Conservation (phyloP, 2,888 invertebrate genomes). For the Neocrepidodera transversa region DNA sequence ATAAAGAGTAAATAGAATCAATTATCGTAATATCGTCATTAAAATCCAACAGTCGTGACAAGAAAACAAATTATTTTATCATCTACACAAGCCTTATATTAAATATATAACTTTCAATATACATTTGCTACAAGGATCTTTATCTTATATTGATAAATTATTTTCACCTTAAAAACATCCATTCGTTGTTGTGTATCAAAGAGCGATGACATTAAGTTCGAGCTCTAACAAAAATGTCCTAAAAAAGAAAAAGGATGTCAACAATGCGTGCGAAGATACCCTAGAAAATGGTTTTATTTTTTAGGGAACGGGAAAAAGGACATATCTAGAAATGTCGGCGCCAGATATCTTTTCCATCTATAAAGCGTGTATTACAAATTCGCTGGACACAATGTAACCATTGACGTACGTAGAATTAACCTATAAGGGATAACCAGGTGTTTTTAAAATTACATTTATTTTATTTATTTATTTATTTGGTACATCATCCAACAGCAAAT, state of each 20-base stretch:
- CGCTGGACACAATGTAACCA: conserved; percentile 37
- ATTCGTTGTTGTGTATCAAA: background rate
- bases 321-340: conserved; percentile 42
- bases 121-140: too few relatives aligned
- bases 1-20: too few relatives aligned
- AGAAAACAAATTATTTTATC: too few relatives aligned
- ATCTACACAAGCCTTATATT: too few relatives aligned
- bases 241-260: conserved; percentile 5
- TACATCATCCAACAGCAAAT: too few relatives aligned
- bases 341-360: conserved; percentile 38
- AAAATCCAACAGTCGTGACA: too few relatives aligned
- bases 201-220: background rate
- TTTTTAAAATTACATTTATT: background rate
- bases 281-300: conserved; percentile 41
- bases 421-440: background rate
- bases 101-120: too few relatives aligned
- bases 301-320: conserved; percentile 32
- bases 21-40: too few relatives aligned
- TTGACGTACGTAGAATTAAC: background rate
- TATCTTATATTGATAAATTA: too few relatives aligned
- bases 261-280: conserved; percentile 28
- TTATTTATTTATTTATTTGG: too few relatives aligned
- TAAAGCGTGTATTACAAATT: conserved; percentile 40
- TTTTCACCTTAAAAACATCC: background rate
- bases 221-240: background rate